phyloP scores from a whole-genome alignment of 2,888 invertebrate species.

The Acholoe squamosa region DNA sequence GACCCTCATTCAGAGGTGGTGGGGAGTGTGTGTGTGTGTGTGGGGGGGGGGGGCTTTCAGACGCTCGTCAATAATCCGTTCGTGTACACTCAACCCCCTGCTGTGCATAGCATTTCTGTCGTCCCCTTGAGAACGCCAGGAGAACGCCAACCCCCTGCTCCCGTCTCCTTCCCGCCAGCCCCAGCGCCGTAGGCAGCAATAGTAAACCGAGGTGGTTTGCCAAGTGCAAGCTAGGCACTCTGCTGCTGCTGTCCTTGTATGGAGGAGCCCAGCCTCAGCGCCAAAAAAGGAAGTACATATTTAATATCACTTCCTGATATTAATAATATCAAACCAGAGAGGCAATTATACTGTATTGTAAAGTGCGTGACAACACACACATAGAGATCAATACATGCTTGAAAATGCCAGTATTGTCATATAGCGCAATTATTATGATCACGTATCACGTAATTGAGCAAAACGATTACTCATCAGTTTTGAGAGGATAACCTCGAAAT shows the following conservation, averaged over 20 bases:
- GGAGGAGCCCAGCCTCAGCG: background rate
- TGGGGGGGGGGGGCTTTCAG: background rate
- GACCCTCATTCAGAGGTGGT: too few relatives aligned
- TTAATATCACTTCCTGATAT: background rate
- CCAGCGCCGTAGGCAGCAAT: background rate
- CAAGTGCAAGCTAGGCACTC: constrained; percentile 26
- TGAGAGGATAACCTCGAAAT: background rate
- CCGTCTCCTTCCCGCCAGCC: background rate
- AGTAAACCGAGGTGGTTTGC: background rate
- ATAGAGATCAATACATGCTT: too few relatives aligned
- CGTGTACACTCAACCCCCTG: background rate
- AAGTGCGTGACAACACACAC: too few relatives aligned
- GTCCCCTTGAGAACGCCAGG: background rate
- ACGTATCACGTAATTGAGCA: background rate
- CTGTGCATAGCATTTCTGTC: background rate
- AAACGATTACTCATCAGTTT: too few relatives aligned
- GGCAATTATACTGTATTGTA: too few relatives aligned
- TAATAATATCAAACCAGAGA: background rate
- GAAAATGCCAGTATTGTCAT: background rate
- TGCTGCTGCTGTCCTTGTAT: constrained; percentile 21
- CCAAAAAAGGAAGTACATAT: constrained; percentile 18
- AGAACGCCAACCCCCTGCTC: background rate
- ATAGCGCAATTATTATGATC: background rate
- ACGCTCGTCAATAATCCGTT: background rate
- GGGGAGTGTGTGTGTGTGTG: background rate